Conservation (phyloP, 1,140 invertebrate species). For the Popillia japonica region DNA sequence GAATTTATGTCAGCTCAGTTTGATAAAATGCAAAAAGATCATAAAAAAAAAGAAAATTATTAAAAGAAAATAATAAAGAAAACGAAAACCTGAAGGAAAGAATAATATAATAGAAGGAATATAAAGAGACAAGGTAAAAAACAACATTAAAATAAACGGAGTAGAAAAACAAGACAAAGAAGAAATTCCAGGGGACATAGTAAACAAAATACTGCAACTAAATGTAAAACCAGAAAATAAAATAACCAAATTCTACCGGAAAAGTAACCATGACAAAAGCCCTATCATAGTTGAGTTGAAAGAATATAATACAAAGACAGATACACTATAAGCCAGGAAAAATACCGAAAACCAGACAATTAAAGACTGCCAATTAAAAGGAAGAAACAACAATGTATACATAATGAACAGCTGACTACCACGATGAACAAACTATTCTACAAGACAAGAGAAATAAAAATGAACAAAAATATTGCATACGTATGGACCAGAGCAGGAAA, state of each 20-base stretch:
- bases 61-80: too few species aligned
- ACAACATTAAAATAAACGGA: background rate
- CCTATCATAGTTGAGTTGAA: constrained; percentile 4
- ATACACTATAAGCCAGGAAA: background rate
- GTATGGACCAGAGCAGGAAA: background rate
- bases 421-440: too few species aligned
- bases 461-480: constrained; percentile 3
- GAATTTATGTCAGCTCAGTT: too few species aligned
- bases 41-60: too few species aligned
- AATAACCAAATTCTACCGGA: too few species aligned
- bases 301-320: background rate
- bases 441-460: constrained; percentile 19
- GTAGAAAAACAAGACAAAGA: background rate
- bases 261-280: too few species aligned
- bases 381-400: background rate
- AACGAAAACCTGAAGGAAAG: too few species aligned
- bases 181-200: background rate
- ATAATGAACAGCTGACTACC: background rate
- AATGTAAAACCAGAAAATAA: too few species aligned
- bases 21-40: too few species aligned
- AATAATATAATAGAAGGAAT: too few species aligned
- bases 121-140: too few species aligned
- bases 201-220: background rate
- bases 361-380: background rate
- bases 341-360: background rate